phyloP scores from a whole-genome alignment of 2,888 invertebrate genomes.

The Melanotus villosus region DNA sequence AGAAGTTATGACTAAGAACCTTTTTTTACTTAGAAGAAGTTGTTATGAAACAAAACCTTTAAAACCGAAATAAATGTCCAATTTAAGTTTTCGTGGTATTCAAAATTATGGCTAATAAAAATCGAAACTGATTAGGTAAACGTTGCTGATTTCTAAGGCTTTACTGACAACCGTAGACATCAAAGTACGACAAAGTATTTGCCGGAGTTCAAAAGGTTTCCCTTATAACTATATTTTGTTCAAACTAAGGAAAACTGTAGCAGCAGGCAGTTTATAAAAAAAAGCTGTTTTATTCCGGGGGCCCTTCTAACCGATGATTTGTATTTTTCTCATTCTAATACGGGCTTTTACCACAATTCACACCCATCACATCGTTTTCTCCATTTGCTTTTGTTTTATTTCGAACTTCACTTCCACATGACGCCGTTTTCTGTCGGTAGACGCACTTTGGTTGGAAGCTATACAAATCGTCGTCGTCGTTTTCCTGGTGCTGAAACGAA shows the following conservation, averaged over 20 bases:
- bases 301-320: background rate
- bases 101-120: too few species aligned
- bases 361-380: constrained; percentile 1
- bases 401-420: constrained; percentile 17
- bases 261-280: constrained; percentile 8
- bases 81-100: too few species aligned
- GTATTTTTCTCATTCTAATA: constrained; percentile 10
- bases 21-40: too few species aligned
- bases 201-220: too few species aligned
- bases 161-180: too few species aligned
- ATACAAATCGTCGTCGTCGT: constrained; percentile 17
- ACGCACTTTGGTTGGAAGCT: constrained; percentile 17
- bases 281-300: background rate
- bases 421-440: constrained; percentile 19
- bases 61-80: too few species aligned
- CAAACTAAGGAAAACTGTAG: background rate
- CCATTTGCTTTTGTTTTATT: constrained; percentile 24
- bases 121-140: too few species aligned
- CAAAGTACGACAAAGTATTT: too few species aligned
- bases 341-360: background rate
- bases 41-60: too few species aligned
- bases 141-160: too few species aligned
- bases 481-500: constrained; percentile 14
- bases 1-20: too few species aligned
- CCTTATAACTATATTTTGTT: too few species aligned